These are phyloP conservation scores for Meghimatium bilineatum DNA, from an alignment of 2,888 invertebrate genomes.

Conservation along the genomic window DNA sequence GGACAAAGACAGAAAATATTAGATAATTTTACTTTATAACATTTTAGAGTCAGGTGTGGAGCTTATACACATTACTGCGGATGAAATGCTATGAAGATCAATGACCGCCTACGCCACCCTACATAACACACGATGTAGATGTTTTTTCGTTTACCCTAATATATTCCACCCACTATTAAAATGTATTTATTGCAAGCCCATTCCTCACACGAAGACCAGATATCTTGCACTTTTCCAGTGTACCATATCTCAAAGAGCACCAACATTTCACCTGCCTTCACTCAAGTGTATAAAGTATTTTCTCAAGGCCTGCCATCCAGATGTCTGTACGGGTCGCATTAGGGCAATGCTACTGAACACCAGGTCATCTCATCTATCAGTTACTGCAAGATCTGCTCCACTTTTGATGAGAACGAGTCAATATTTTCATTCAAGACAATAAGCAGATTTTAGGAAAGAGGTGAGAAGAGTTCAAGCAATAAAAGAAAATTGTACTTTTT, in stretches of 20 bases:
- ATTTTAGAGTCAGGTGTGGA: no score
- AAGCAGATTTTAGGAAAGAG: background rate
- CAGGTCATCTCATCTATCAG: background rate
- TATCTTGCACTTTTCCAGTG: background rate
- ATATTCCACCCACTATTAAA: no score
- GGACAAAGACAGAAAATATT: no score
- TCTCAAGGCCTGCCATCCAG: conserved; percentile 16
- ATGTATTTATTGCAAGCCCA: no score
- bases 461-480: background rate
- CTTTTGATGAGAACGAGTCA: conserved; percentile 8
- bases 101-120: no score
- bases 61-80: no score
- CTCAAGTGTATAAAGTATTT: conserved; percentile 3
- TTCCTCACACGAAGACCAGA: background rate
- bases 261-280: background rate
- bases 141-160: no score
- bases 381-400: background rate
- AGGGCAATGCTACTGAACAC: background rate
- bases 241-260: background rate
- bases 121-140: no score
- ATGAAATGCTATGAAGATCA: no score
- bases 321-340: background rate
- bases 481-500: no score
- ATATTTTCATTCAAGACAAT: conserved; percentile 11
- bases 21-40: no score